Percentiles rank a stretch among this genome's conserved stretches.
phyloP scores from a whole-genome alignment of 2,888 invertebrate species.

The Cantharis rufa region DNA sequence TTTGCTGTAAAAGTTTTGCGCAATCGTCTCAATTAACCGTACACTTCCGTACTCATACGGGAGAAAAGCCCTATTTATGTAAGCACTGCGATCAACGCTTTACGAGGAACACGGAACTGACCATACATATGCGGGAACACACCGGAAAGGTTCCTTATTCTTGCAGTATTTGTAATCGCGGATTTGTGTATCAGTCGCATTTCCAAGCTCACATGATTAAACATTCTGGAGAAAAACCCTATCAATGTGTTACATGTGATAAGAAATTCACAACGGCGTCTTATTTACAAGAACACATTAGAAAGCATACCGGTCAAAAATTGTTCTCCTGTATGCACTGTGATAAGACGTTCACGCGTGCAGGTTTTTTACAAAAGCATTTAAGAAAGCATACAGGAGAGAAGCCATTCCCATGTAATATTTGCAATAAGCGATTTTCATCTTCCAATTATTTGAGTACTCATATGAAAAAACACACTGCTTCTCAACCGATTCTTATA shows the following conservation, averaged over 20 bases:
- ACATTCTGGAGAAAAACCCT: conserved; percentile 37
- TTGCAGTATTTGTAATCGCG: conserved; percentile 51
- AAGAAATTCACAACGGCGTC: conserved; percentile 28
- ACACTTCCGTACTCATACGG: conserved; percentile 64
- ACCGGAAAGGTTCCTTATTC: conserved; percentile 53
- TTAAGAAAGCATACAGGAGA: conserved; percentile 27
- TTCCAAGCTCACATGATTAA: conserved; percentile 50
- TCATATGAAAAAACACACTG: conserved; percentile 27
- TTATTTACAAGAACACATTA: conserved; percentile 26
- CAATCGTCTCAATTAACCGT: conserved; percentile 64
- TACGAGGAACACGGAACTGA: conserved; percentile 52
- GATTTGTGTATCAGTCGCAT: conserved; percentile 50
- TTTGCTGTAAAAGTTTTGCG: conserved; percentile 64
- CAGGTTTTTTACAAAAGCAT: conserved; percentile 25
- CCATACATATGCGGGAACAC: conserved; percentile 53
- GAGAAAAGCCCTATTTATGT: conserved; percentile 41
- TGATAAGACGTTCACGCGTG: conserved; percentile 26
- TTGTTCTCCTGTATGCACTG: conserved; percentile 25
- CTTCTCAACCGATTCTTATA: conserved; percentile 8
- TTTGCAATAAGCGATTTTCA: conserved; percentile 28
- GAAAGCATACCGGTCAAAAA: conserved; percentile 27
- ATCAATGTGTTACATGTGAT: conserved; percentile 24
- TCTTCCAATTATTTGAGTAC: conserved; percentile 30
- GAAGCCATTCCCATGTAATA: conserved; percentile 25
- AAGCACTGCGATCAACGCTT: conserved; percentile 49